These are phyloP conservation scores for Melinaea marsaeus DNA, from an alignment of 2,888 invertebrate genomes.

Conservation along the genomic window DNA sequence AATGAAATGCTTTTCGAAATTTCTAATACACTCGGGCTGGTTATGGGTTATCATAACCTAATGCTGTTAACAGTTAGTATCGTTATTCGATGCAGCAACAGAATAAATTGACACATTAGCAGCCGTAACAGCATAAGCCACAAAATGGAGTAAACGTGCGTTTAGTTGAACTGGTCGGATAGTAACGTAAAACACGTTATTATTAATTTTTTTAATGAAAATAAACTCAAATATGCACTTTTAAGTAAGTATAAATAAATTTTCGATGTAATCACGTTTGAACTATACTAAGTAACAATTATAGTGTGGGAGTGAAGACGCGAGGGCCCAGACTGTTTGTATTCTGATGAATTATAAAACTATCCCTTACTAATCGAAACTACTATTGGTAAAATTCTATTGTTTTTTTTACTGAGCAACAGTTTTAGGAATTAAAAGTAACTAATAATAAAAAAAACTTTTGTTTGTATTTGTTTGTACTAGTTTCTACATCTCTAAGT, in stretches of 20 bases:
- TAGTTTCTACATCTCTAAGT: too few species aligned
- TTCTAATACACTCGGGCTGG: neutral
- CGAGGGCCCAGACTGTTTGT: neutral
- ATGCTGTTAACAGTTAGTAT: constrained; percentile 28
- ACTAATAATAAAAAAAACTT: too few species aligned
- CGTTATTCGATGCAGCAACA: constrained; percentile 21
- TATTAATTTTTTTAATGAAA: too few species aligned
- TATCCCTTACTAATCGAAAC: neutral
- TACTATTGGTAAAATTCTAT: neutral
- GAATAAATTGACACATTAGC: constrained; percentile 25
- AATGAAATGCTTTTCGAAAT: neutral
- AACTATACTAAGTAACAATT: neutral
- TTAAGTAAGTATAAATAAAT: too few species aligned
- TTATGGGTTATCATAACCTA: constrained; percentile 16
- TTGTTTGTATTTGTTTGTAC: too few species aligned
- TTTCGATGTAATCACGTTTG: neutral
- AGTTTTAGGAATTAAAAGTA: too few species aligned
- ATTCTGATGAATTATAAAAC: neutral
- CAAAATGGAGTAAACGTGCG: neutral
- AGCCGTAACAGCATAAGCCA: neutral
- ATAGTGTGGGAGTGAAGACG: neutral
- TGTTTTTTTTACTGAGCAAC: too few species aligned
- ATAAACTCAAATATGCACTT: too few species aligned
- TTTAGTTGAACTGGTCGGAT: neutral
- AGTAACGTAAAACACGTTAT: neutral